These are phyloP conservation scores for Pachyseris speciosa DNA, from an alignment of 64 coral and sea anemone genomes.

Conservation along the genomic window DNA sequence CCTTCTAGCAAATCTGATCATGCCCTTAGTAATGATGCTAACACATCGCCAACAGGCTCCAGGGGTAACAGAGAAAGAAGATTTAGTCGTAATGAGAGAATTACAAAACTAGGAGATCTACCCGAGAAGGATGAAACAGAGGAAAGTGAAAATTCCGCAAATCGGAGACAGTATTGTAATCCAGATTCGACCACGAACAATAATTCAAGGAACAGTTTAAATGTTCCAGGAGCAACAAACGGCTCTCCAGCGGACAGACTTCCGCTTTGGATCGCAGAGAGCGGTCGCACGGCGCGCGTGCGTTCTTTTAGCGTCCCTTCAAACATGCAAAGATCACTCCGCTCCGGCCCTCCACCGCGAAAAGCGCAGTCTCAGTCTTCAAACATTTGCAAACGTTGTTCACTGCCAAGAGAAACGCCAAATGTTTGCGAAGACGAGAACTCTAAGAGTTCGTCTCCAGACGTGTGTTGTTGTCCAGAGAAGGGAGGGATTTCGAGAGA, in stretches of 20 bases:
- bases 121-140: slow-evolving; percentile 79
- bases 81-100: slow-evolving; percentile 74
- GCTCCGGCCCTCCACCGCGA: not conserved
- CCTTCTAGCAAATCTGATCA: slow-evolving; percentile 12
- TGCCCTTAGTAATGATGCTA: not conserved
- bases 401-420: slow-evolving; percentile 33
- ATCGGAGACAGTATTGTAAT: not conserved
- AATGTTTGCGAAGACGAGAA: not conserved
- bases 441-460: not conserved
- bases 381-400: slow-evolving; percentile 54
- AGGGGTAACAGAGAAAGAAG: slow-evolving; percentile 54
- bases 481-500: slow-evolving; percentile 7
- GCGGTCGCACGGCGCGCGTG: not conserved
- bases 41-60: slow-evolving; percentile 23
- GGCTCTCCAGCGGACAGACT: not conserved
- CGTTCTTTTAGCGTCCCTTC: slow-evolving; percentile 75
- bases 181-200: not conserved
- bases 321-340: slow-evolving; percentile 6
- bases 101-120: slow-evolving; percentile 62
- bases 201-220: slow-evolving; percentile 29
- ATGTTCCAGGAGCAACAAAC: not conserved
- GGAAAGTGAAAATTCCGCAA: slow-evolving; percentile 4
- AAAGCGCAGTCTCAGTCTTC: slow-evolving; percentile 52
- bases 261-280: slow-evolving; percentile 37
- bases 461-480: slow-evolving; percentile 1